These are phyloP conservation scores for Pentalonia nigronervosa DNA, from an alignment of 1,140 invertebrate species.

Conservation along the genomic window DNA sequence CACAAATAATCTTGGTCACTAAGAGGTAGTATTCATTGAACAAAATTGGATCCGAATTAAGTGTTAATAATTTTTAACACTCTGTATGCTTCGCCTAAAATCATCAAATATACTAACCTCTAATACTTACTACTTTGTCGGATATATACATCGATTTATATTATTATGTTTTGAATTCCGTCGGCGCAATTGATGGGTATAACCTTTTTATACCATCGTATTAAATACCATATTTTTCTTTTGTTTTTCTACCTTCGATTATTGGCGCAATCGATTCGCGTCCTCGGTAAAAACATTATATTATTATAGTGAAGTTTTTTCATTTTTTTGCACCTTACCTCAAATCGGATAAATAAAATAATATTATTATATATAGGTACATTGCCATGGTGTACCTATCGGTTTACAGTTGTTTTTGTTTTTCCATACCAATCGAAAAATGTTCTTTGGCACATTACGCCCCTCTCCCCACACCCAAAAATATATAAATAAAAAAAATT, in stretches of 20 bases:
- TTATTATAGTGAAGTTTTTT: neutral
- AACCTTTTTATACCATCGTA: neutral
- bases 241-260: neutral
- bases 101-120: neutral
- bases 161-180: neutral
- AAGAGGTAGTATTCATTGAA: neutral
- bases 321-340: neutral
- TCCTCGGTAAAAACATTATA: neutral
- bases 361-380: neutral
- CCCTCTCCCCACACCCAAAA: no score
- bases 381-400: neutral
- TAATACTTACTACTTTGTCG: neutral
- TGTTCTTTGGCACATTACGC: neutral
- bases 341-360: neutral
- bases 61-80: no score
- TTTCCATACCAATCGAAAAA: neutral
- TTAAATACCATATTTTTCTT: neutral
- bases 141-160: neutral
- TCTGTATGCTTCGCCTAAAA: no score
- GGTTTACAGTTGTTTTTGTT: neutral
- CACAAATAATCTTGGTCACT: neutral
- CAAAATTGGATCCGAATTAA: no score
- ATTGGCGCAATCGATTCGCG: neutral
- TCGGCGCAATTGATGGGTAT: neutral
- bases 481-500: no score